Evolutionary conservation across 2,888 invertebrate species (phyloP).

Genomic region (Apodemia mormo): DNA sequence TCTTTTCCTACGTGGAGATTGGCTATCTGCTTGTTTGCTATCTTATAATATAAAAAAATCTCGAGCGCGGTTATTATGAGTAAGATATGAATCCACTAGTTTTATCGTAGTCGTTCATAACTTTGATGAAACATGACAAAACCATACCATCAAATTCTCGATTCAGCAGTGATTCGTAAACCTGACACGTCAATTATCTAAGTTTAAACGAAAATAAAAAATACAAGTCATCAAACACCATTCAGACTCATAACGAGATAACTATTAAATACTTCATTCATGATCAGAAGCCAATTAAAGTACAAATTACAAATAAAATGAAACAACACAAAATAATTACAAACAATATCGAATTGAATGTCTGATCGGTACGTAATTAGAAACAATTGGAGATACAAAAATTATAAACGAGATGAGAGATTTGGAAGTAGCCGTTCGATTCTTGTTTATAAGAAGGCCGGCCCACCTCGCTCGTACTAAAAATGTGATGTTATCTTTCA

Average conservation of each 20-base stretch:
- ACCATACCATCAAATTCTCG: too few species aligned
- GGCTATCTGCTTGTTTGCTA: too few species aligned
- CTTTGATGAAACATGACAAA: too few species aligned
- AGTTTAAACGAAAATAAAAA: slow-evolving; percentile 30
- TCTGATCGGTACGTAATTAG: slow-evolving; percentile 74
- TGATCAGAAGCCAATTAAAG: slow-evolving; percentile 73
- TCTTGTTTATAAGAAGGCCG: slow-evolving; percentile 67
- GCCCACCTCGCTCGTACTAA: slow-evolving; percentile 74
- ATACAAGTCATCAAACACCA: slow-evolving; percentile 36
- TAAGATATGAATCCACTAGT: too few species aligned
- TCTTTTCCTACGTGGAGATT: too few species aligned
- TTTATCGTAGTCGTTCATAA: too few species aligned
- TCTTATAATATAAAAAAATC: too few species aligned
- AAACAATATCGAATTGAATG: slow-evolving; percentile 73
- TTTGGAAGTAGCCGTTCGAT: slow-evolving; percentile 65
- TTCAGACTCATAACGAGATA: slow-evolving; percentile 43
- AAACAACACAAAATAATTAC: slow-evolving; percentile 68
- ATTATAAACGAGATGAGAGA: slow-evolving; percentile 54
- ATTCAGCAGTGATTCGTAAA: neutral
- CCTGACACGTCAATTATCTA: slow-evolving; percentile 29
- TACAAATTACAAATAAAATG: slow-evolving; percentile 71
- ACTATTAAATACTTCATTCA: slow-evolving; percentile 48
- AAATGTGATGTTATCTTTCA: slow-evolving; percentile 76
- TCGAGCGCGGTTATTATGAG: too few species aligned
- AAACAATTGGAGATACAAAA: slow-evolving; percentile 76